Evolutionary conservation across 2,888 invertebrate genomes (phyloP).

Genomic region (Chloromyia formosa): DNA sequence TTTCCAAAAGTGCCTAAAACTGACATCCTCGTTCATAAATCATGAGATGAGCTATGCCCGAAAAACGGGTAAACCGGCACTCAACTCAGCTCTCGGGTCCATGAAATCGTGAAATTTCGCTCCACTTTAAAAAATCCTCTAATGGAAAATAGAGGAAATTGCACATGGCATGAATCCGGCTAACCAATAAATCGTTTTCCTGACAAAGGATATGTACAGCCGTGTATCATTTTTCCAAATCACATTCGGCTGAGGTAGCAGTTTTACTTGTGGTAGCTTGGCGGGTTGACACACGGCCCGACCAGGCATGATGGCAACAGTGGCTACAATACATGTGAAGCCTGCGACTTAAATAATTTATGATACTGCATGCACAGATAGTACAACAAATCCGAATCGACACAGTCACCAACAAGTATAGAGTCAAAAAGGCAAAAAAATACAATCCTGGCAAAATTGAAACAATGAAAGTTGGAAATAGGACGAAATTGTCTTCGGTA

Average conservation of each 20-base stretch:
- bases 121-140: constrained; percentile 1
- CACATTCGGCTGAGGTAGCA: constrained; percentile 37
- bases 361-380: constrained; percentile 21
- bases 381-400: too few species aligned
- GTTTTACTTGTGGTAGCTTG: constrained; percentile 33
- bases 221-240: constrained; percentile 41
- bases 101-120: not conserved
- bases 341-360: constrained; percentile 23
- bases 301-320: not conserved
- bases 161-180: constrained; percentile 1
- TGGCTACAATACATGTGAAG: constrained; percentile 13
- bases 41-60: constrained; percentile 31
- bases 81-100: not conserved
- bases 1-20: not conserved
- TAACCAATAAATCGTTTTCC: constrained; percentile 41
- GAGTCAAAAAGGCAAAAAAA: not conserved
- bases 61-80: not conserved
- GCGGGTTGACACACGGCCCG: not conserved
- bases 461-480: constrained; percentile 20
- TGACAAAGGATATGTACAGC: constrained; percentile 18
- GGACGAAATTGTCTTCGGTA: not conserved
- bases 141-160: constrained; percentile 31
- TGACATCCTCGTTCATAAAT: constrained; percentile 12
- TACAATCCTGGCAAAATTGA: constrained; percentile 14
- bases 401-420: too few species aligned